These are phyloP conservation scores for Aselliscus stoliczkanus DNA, from an alignment of 2,797 vertebrate species.

Conservation along the genomic window DNA sequence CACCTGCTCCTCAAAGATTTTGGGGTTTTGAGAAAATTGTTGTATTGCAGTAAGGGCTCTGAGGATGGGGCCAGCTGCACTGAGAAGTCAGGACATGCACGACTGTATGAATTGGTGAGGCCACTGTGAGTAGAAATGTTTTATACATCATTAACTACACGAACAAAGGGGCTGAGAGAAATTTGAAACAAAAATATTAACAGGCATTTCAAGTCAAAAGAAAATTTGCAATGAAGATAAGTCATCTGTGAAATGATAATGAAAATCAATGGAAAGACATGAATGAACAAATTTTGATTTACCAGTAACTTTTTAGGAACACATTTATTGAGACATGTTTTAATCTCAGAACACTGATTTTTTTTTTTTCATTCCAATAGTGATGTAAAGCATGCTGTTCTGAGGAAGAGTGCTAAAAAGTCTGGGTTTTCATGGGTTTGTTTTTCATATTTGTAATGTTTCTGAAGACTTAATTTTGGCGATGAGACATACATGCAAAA, in stretches of 20 bases:
- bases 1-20: background rate
- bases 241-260: slow-evolving; percentile 36
- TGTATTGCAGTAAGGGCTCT: background rate
- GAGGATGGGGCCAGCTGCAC: background rate
- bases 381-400: background rate
- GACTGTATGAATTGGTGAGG: background rate
- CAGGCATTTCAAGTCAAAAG: background rate
- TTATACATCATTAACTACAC: background rate
- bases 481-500: slow-evolving; percentile 44
- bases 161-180: slow-evolving; percentile 2
- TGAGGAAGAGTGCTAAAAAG: background rate
- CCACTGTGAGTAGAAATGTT: background rate
- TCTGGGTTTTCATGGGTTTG: slow-evolving; percentile 10
- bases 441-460: slow-evolving; percentile 37
- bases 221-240: slow-evolving; percentile 1
- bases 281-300: slow-evolving; percentile 53
- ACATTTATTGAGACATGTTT: slow-evolving; percentile 39
- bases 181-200: slow-evolving; percentile 27
- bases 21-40: background rate
- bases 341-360: background rate
- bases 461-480: slow-evolving; percentile 49
- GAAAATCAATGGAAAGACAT: slow-evolving; percentile 30
- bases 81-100: background rate
- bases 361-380: background rate
- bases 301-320: background rate